These are phyloP conservation scores for Centropus unirufus DNA, from an alignment of 2,113 vertebrate species.

Conservation along the genomic window DNA sequence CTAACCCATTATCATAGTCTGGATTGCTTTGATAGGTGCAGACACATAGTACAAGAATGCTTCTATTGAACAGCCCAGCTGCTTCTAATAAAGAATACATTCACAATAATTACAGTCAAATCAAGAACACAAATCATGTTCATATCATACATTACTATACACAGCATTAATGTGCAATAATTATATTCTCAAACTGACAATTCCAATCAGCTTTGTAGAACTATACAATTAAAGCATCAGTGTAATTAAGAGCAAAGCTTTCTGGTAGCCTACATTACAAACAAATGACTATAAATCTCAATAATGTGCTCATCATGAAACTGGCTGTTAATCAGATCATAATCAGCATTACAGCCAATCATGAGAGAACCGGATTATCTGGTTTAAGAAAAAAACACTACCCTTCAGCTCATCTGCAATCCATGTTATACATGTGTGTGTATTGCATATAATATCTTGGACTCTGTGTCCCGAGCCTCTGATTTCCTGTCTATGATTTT, in stretches of 20 bases:
- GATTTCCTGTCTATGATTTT: background rate
- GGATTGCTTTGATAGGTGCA: background rate
- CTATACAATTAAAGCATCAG: conserved; percentile 21
- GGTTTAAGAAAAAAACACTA: background rate
- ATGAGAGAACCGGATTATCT: background rate
- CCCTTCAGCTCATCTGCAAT: background rate
- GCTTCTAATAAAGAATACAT: conserved; percentile 30
- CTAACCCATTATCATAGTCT: background rate
- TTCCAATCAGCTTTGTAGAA: conserved; percentile 34
- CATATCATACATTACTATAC: background rate
- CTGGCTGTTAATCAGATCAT: background rate
- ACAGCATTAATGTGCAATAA: conserved; percentile 35
- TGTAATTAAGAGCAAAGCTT: conserved; percentile 43
- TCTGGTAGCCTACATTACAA: background rate
- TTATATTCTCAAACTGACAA: conserved; percentile 26
- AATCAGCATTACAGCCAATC: conserved; percentile 15
- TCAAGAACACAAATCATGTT: conserved; percentile 7
- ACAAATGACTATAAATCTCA: background rate
- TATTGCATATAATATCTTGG: background rate
- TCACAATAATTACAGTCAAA: conserved; percentile 17
- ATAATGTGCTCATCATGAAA: conserved; percentile 20
- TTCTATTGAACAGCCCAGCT: background rate
- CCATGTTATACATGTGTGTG: background rate
- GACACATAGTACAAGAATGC: background rate
- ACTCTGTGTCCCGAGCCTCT: background rate